phyloP scores from a whole-genome alignment of 2,888 invertebrate species.

The Acholoe squamosa region DNA sequence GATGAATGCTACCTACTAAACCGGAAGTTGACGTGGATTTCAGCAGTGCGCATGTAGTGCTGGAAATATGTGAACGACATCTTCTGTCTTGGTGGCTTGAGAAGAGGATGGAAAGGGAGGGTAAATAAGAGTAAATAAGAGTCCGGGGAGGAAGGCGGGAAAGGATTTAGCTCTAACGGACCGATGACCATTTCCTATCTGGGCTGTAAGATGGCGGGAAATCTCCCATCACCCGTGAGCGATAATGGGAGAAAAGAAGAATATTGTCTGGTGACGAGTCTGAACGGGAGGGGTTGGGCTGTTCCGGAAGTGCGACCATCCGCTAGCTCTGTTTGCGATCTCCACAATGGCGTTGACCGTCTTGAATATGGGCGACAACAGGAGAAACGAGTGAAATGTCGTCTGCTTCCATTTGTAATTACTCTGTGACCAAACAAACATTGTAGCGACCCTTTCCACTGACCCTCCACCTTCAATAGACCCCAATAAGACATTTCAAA shows the following conservation, averaged over 20 bases:
- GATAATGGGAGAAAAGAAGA: slow-evolving; percentile 30
- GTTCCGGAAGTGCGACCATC: neutral
- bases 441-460: neutral
- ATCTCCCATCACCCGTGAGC: slow-evolving; percentile 43
- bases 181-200: slow-evolving; percentile 29
- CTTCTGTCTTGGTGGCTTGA: too few species aligned
- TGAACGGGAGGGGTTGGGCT: neutral
- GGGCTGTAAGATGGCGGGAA: slow-evolving; percentile 5
- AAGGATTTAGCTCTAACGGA: neutral
- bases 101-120: too few species aligned
- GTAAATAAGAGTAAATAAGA: too few species aligned
- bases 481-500: neutral
- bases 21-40: slow-evolving; percentile 51
- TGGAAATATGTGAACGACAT: neutral
- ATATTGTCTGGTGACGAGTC: slow-evolving; percentile 7
- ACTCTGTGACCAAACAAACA: neutral
- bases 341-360: neutral
- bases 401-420: neutral
- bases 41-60: neutral
- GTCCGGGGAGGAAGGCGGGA: too few species aligned
- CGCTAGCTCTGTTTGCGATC: neutral
- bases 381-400: neutral
- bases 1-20: neutral
- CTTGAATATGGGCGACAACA: neutral
- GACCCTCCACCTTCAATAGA: neutral